Conservation (phyloP, 30 jellyfish, hydroid and myxozoan species). For the Turritopsis rubra region DNA sequence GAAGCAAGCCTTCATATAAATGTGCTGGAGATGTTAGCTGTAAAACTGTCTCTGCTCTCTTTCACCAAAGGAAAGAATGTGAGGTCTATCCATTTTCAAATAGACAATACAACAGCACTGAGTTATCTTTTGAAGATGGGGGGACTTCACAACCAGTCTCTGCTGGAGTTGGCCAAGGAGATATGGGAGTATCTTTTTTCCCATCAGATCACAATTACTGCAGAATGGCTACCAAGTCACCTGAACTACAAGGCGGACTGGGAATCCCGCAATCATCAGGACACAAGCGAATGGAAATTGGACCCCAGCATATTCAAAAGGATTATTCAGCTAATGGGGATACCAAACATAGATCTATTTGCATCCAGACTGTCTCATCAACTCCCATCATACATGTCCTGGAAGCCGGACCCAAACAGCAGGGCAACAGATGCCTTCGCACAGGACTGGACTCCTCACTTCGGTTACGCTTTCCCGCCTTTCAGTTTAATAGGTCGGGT, state of each 20-base stretch:
- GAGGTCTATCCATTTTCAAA: not conserved
- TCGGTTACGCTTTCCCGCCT: constrained; percentile 15
- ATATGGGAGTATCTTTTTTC: constrained; percentile 21
- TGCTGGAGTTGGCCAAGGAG: constrained; percentile 14
- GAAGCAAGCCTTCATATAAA: not conserved
- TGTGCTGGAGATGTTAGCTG: not conserved
- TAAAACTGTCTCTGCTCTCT: not conserved
- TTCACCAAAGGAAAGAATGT: not conserved
- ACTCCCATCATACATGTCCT: not conserved
- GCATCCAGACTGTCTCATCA: constrained; percentile 32
- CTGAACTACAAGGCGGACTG: constrained; percentile 31
- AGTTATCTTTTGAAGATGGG: not conserved
- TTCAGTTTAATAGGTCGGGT: constrained; percentile 11
- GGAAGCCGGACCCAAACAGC: constrained; percentile 16
- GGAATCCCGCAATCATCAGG: constrained; percentile 26
- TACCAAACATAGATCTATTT: constrained; percentile 30
- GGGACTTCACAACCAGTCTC: not conserved
- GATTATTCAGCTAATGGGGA: constrained; percentile 16
- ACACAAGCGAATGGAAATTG: constrained; percentile 33
- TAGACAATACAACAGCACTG: constrained; percentile 17
- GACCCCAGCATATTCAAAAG: constrained; percentile 12
- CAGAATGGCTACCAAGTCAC: constrained; percentile 30
- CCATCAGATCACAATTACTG: constrained; percentile 43
- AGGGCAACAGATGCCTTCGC: constrained; percentile 2
- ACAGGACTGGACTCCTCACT: not conserved